Percentiles rank a stretch among this genome's conserved stretches.
Evolutionary conservation across 2,113 vertebrate genomes (phyloP).

Genomic region (Corythornis vintsioides): DNA sequence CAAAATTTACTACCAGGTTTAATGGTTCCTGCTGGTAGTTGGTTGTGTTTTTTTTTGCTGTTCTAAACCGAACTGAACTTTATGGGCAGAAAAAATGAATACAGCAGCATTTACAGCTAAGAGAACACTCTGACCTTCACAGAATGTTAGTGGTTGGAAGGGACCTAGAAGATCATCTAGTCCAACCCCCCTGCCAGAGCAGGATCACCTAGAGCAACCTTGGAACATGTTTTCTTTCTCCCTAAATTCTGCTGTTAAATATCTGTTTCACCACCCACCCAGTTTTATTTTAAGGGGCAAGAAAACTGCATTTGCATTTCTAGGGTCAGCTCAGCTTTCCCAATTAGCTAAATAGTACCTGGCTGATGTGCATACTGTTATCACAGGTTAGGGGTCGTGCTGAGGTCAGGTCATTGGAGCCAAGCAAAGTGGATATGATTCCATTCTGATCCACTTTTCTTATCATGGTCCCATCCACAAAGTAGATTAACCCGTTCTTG

Average conservation of each 20-base stretch:
- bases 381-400: conserved; percentile 94
- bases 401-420: conserved; percentile 95
- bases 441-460: conserved; percentile 96
- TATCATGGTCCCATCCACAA: conserved; percentile 97
- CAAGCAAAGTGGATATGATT: conserved; percentile 94
- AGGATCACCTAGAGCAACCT: background rate
- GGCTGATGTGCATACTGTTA: conserved; percentile 95
- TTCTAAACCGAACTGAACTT: conserved; percentile 52
- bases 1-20: conserved; percentile 54
- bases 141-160: no score
- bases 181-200: no score
- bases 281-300: background rate
- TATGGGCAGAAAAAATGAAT: conserved; percentile 55
- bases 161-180: no score
- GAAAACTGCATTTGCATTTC: background rate
- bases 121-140: background rate
- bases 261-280: background rate
- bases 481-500: conserved; percentile 96
- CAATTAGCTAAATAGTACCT: conserved; percentile 78
- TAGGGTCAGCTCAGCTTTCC: background rate
- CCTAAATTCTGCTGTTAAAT: background rate
- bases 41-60: background rate
- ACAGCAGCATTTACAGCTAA: conserved; percentile 10
- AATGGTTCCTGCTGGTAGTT: conserved; percentile 38
- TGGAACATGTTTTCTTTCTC: background rate